Percentiles rank a stretch among this genome's conserved stretches.
Evolutionary conservation across 2,113 vertebrate species (phyloP).

Genomic region (Anthoscopus minutus): DNA sequence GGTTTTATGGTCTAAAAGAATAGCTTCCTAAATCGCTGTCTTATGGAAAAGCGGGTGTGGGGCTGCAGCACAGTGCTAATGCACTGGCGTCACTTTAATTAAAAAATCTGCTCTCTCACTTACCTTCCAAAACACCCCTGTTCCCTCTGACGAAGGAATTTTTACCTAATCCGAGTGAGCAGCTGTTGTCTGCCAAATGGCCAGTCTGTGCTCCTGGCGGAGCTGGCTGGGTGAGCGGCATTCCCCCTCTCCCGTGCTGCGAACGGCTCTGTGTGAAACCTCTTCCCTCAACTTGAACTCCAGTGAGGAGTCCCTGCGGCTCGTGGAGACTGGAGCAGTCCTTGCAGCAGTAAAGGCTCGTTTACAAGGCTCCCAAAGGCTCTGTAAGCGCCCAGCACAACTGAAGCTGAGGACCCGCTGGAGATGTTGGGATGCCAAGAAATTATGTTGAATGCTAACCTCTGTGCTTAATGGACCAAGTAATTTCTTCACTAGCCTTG

Average conservation of each 20-base stretch:
- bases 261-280: neutral
- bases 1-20: neutral
- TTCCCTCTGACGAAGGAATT: neutral
- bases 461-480: neutral
- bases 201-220: neutral
- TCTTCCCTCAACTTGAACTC: constrained; percentile 35
- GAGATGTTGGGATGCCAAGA: neutral
- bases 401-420: neutral
- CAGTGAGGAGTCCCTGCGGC: neutral
- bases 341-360: neutral
- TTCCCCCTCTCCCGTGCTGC: neutral
- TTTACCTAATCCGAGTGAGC: neutral
- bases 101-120: neutral
- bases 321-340: neutral
- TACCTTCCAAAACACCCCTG: neutral
- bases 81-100: neutral
- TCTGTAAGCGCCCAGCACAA: rapidly evolving
- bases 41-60: neutral
- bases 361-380: neutral
- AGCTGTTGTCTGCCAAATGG: constrained; percentile 28
- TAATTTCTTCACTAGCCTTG: neutral
- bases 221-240: rapidly evolving
- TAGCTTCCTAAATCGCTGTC: neutral
- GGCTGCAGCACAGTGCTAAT: neutral
- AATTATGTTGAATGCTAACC: neutral